Conservation (phyloP, 2,113 vertebrate genomes). For the Bucco capensis region DNA sequence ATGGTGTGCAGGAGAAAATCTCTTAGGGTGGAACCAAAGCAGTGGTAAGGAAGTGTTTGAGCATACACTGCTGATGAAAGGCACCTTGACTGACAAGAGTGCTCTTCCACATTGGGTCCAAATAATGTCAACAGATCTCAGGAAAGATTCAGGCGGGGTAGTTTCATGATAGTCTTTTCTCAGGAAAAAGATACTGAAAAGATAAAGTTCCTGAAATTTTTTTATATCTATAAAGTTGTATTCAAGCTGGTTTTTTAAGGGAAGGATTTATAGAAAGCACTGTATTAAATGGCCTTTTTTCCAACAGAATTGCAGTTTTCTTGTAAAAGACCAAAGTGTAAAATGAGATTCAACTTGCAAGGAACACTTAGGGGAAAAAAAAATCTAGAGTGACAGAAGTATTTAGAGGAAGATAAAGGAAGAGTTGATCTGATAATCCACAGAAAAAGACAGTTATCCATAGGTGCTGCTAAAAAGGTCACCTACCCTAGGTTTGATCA, state of each 20-base stretch:
- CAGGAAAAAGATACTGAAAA: neutral
- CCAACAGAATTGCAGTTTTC: neutral
- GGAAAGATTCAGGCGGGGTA: neutral
- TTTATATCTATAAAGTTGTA: too few species aligned
- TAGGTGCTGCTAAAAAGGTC: too few species aligned
- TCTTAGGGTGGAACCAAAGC: neutral
- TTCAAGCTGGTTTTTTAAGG: neutral
- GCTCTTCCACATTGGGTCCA: neutral
- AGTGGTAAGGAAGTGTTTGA: neutral
- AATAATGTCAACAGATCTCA: neutral
- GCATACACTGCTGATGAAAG: neutral
- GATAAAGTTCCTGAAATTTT: neutral
- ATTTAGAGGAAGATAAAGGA: neutral
- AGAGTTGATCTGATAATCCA: neutral
- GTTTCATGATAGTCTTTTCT: neutral
- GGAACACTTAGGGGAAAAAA: neutral
- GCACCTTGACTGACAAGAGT: neutral
- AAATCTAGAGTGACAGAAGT: neutral
- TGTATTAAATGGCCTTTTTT: neutral
- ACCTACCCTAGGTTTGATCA: neutral
- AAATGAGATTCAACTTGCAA: neutral
- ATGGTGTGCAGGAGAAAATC: neutral
- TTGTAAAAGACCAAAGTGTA: neutral
- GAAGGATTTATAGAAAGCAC: neutral
- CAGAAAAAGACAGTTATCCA: neutral